These are phyloP conservation scores for Heterodera carotae DNA, from an alignment of 1,140 invertebrate genomes.

Conservation along the genomic window DNA sequence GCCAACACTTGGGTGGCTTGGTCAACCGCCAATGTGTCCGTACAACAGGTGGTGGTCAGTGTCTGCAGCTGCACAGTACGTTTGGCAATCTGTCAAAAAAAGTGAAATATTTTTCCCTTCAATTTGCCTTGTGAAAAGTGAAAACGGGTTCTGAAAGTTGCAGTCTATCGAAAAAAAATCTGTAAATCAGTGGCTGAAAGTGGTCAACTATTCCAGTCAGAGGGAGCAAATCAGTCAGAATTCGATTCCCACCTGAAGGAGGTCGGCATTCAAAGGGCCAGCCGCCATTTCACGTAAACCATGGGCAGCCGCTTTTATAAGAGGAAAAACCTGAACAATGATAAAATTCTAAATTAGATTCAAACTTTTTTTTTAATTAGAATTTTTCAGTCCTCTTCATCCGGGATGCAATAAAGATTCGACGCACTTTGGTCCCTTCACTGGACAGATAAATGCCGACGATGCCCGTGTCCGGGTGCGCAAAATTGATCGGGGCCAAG, in stretches of 20 bases:
- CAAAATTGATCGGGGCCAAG: constrained; percentile 49
- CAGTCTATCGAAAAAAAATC: too few species aligned
- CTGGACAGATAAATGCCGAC: constrained; percentile 58
- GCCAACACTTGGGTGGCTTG: constrained; percentile 52
- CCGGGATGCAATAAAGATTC: not conserved
- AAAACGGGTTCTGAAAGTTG: not conserved
- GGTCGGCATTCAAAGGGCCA: not conserved
- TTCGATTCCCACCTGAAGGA: constrained; percentile 33
- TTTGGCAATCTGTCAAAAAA: constrained; percentile 19
- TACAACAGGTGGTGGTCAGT: constrained; percentile 41
- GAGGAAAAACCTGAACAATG: constrained; percentile 35
- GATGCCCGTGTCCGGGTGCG: constrained; percentile 55
- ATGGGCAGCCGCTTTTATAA: constrained; percentile 48
- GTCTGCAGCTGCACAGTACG: constrained; percentile 33
- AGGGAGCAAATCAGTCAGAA: too few species aligned
- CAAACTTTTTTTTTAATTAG: constrained; percentile 18
- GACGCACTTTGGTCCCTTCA: constrained; percentile 36
- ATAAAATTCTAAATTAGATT: not conserved
- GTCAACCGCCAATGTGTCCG: constrained; percentile 50
- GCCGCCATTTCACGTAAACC: constrained; percentile 48
- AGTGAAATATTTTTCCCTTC: too few species aligned
- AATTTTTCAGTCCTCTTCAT: too few species aligned
- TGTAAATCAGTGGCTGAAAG: too few species aligned
- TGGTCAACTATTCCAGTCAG: too few species aligned
- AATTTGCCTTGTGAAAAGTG: not conserved